These are phyloP conservation scores for Hypotaenidia okinawae DNA, from an alignment of 2,797 vertebrate genomes.

Conservation along the genomic window DNA sequence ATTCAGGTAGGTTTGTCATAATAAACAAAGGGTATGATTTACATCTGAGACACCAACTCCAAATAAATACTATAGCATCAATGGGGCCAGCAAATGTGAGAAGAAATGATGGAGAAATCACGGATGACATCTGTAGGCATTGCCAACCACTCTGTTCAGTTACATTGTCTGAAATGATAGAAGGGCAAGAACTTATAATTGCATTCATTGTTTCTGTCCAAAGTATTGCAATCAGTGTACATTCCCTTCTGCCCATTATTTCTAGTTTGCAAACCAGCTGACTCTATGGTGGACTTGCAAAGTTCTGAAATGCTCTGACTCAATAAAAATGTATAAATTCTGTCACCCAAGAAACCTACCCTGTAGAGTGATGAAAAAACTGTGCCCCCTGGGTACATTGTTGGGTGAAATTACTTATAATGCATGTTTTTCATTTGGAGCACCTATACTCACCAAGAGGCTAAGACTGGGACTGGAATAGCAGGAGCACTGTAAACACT, in stretches of 20 bases:
- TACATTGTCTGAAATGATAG: not conserved
- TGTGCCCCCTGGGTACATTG: not conserved
- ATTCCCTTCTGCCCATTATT: not conserved
- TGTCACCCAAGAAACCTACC: not conserved
- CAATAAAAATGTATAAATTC: not conserved
- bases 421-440: not conserved
- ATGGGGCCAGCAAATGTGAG: not conserved
- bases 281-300: not conserved
- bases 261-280: not conserved
- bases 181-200: not conserved
- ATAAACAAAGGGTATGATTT: not conserved
- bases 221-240: not conserved
- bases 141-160: not conserved
- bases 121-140: not conserved
- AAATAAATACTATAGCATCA: not conserved
- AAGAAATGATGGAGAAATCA: fast-evolving
- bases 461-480: not conserved
- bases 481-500: not conserved
- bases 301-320: not conserved
- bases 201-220: not conserved
- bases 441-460: not conserved
- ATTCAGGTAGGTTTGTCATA: not conserved
- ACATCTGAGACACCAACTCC: not conserved
- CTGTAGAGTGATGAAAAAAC: not conserved
- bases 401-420: not conserved